Percentiles rank a stretch among this genome's conserved stretches.
Evolutionary conservation across 1,140 invertebrate species (phyloP).

Genomic region (Ruditapes philippinarum): DNA sequence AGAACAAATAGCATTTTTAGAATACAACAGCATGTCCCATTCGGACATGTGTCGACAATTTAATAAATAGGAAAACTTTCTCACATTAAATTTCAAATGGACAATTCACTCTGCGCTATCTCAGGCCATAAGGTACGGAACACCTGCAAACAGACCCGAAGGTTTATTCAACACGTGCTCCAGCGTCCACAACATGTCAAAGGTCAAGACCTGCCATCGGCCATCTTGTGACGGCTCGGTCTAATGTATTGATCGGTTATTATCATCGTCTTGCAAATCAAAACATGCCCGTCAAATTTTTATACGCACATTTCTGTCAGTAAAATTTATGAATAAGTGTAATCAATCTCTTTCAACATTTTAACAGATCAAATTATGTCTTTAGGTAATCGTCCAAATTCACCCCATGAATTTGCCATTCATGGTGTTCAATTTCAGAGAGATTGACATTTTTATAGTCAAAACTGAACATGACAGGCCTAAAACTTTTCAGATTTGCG

Average conservation of each 20-base stretch:
- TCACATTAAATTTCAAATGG: constrained; percentile 46
- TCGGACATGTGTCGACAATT: constrained; percentile 7
- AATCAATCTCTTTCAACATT: constrained; percentile 36
- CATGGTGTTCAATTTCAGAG: not conserved
- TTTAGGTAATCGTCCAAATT: constrained; percentile 18
- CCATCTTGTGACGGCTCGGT: constrained; percentile 48
- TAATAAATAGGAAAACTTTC: constrained; percentile 27
- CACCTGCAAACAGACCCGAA: constrained; percentile 29
- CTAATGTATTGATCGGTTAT: constrained; percentile 60
- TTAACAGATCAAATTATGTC: constrained; percentile 18
- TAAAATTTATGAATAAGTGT: constrained; percentile 46
- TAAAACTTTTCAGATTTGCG: no score
- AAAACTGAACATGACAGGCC: no score
- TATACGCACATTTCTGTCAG: constrained; percentile 34
- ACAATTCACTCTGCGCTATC: constrained; percentile 13
- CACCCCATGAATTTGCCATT: not conserved
- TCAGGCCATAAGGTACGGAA: constrained; percentile 19
- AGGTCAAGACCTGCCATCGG: constrained; percentile 60
- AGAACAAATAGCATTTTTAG: not conserved
- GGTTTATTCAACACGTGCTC: constrained; percentile 55
- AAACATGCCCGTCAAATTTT: constrained; percentile 47
- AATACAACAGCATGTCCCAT: not conserved
- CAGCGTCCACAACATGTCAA: constrained; percentile 36
- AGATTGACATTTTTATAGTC: no score
- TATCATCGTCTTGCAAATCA: constrained; percentile 26